A percentile compares a stretch with the other conserved stretches of the same genome.
Evolutionary conservation across 92 coral and sea anemone species (phyloP).

Genomic region (Anthopleura xanthogrammica): DNA sequence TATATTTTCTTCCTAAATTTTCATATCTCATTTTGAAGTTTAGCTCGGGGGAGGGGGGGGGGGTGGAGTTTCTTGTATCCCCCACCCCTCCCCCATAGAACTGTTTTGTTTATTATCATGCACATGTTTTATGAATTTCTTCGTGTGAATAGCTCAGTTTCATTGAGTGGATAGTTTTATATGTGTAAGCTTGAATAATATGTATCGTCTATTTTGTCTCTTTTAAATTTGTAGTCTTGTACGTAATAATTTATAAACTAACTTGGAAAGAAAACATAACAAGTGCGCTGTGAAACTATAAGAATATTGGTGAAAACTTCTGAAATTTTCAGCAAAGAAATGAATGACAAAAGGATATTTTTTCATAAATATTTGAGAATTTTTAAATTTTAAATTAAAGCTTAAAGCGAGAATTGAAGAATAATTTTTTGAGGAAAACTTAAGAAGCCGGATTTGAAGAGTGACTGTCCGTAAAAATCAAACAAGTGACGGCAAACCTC

Average conservation of each 20-base stretch:
- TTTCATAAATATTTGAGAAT: background rate
- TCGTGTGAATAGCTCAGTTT: background rate
- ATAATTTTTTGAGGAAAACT: no score
- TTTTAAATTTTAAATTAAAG: no score
- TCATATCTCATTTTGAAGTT: background rate
- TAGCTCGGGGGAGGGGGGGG: background rate
- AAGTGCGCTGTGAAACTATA: no score
- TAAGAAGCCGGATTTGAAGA: no score
- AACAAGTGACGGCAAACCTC: no score
- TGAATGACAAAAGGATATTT: no score
- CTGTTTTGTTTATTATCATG: background rate
- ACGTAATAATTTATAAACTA: background rate
- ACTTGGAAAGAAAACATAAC: no score
- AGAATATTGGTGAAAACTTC: background rate
- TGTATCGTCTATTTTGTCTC: background rate
- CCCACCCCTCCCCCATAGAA: background rate
- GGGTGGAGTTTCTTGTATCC: background rate
- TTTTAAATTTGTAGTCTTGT: background rate
- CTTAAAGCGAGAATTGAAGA: no score
- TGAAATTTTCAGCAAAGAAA: background rate
- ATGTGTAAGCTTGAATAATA: background rate
- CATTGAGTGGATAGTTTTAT: slow-evolving; percentile 2
- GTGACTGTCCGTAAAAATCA: no score
- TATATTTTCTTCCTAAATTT: background rate
- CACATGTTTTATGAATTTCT: background rate